Evolutionary conservation across 1,140 invertebrate genomes (phyloP).

Genomic region (Lasaia peninsularis): DNA sequence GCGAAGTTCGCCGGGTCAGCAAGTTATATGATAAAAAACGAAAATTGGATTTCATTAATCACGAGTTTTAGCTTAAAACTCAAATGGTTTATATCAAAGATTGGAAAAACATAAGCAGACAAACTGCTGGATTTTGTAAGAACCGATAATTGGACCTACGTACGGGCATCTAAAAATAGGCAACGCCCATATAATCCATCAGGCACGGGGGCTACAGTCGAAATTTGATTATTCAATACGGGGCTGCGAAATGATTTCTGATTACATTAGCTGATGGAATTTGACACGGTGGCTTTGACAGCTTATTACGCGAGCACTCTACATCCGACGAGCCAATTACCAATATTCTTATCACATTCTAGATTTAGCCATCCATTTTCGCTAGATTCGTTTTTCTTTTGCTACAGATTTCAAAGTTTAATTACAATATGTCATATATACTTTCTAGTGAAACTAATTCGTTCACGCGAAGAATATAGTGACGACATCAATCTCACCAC

Average conservation of each 20-base stretch:
- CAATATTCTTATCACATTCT: background rate
- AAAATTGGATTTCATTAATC: too few species aligned
- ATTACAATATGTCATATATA: too few species aligned
- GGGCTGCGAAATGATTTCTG: constrained; percentile 5
- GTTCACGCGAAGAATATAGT: too few species aligned
- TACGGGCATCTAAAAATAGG: background rate
- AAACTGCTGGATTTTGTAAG: background rate
- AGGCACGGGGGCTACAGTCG: background rate
- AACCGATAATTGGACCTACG: background rate
- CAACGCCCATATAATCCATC: background rate
- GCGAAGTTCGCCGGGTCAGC: too few species aligned
- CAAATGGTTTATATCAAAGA: background rate
- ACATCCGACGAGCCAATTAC: background rate
- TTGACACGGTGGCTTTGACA: constrained; percentile 5
- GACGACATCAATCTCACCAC: too few species aligned
- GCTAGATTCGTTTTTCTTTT: too few species aligned
- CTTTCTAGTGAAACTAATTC: too few species aligned
- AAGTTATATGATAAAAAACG: too few species aligned
- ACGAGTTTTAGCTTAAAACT: too few species aligned
- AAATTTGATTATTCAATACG: constrained; percentile 5
- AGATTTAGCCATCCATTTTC: too few species aligned
- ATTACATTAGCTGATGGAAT: constrained; percentile 7
- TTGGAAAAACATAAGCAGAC: background rate
- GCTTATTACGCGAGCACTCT: constrained; percentile 1
- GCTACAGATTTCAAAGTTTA: too few species aligned